phyloP scores from a whole-genome alignment of 2,888 invertebrate genomes.

The Schizotus pectinicornis region DNA sequence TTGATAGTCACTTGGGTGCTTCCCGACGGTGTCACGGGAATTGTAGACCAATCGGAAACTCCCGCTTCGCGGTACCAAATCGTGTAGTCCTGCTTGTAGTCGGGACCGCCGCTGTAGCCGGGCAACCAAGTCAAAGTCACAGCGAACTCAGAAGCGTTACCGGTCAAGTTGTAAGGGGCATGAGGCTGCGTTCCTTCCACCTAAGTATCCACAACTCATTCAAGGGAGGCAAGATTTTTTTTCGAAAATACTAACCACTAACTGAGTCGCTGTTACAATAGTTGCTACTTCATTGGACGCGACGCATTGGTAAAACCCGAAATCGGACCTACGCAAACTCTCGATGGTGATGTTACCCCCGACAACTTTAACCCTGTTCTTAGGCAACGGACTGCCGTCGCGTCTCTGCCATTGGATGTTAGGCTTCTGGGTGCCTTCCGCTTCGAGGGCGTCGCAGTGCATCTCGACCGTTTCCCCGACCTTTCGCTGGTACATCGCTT shows the following conservation, averaged over 20 bases:
- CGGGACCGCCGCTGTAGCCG: constrained; percentile 93
- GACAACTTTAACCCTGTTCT: constrained; percentile 76
- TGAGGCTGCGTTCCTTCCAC: constrained; percentile 92
- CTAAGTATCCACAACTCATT: neutral
- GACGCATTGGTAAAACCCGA: constrained; percentile 95
- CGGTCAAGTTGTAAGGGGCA: constrained; percentile 94
- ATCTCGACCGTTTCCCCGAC: constrained; percentile 89
- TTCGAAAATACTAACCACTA: constrained; percentile 66
- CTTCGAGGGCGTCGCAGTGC: constrained; percentile 92
- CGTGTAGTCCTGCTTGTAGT: constrained; percentile 93
- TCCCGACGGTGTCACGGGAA: constrained; percentile 91
- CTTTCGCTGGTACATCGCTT: constrained; percentile 89
- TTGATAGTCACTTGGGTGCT: constrained; percentile 90
- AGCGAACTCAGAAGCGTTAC: constrained; percentile 84
- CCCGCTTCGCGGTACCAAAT: constrained; percentile 93
- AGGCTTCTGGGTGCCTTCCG: constrained; percentile 90
- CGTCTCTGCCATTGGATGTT: constrained; percentile 90
- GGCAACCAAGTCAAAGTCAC: constrained; percentile 93
- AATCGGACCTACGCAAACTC: constrained; percentile 84
- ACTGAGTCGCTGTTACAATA: constrained; percentile 87
- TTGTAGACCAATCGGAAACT: constrained; percentile 89
- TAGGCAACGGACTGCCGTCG: constrained; percentile 82
- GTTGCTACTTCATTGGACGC: constrained; percentile 95
- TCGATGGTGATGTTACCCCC: constrained; percentile 93
- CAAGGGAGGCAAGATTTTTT: neutral